phyloP scores from a whole-genome alignment of 2,888 invertebrate species.

The Pyrocoelia pectoralis region DNA sequence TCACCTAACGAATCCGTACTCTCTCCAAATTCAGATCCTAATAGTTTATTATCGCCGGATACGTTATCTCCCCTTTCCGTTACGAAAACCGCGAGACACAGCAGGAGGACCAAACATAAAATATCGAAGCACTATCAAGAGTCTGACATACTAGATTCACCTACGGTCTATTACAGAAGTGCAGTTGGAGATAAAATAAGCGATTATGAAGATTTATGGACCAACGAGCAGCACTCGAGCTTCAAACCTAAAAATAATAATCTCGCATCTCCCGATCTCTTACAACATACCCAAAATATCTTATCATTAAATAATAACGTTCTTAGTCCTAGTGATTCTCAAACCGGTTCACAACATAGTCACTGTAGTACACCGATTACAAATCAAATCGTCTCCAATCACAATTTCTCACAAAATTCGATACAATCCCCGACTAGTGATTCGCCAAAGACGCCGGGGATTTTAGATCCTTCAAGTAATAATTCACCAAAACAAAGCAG shows the following conservation, averaged over 20 bases:
- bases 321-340: slow-evolving; percentile 56
- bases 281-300: slow-evolving; percentile 63
- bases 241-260: slow-evolving; percentile 43
- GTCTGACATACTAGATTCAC: slow-evolving; percentile 85
- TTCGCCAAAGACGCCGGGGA: slow-evolving; percentile 27
- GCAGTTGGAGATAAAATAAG: slow-evolving; percentile 91
- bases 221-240: slow-evolving; percentile 60
- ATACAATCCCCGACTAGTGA: slow-evolving; percentile 51
- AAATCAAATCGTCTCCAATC: slow-evolving; percentile 46
- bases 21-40: slow-evolving; percentile 60
- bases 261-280: slow-evolving; percentile 54
- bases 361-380: slow-evolving; percentile 51
- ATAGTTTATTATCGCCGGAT: slow-evolving; percentile 60
- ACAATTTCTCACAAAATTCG: slow-evolving; percentile 49
- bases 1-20: slow-evolving; percentile 54
- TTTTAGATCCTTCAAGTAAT: slow-evolving; percentile 33
- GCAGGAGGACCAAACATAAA: slow-evolving; percentile 67
- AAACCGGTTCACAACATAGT: slow-evolving; percentile 48
- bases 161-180: slow-evolving; percentile 83
- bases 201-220: slow-evolving; percentile 95
- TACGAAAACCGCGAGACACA: slow-evolving; percentile 66
- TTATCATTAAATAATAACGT: slow-evolving; percentile 66
- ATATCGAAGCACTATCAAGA: slow-evolving; percentile 77
- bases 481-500: slow-evolving; percentile 73
- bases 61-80: slow-evolving; percentile 60